These are phyloP conservation scores for Semicossyphus pulcher DNA, from an alignment of 2,113 vertebrate species.

Conservation along the genomic window DNA sequence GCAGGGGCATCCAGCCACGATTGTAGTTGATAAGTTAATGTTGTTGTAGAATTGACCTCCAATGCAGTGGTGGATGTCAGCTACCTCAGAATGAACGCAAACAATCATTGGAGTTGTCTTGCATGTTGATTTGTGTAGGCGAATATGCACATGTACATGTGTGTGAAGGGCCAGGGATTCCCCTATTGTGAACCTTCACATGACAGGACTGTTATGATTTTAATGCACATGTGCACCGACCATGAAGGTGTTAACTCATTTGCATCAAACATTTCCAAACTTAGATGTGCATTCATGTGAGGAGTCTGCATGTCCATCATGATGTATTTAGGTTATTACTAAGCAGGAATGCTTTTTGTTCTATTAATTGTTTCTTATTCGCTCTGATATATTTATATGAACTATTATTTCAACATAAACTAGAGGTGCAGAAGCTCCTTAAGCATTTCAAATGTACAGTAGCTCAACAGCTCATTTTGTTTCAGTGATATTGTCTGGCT, in stretches of 20 bases:
- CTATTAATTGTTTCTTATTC: background rate
- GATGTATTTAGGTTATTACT: background rate
- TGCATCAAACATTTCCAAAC: conserved; percentile 39
- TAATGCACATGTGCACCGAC: conserved; percentile 31
- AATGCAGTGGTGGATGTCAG: background rate
- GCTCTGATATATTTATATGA: background rate
- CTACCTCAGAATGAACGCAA: background rate
- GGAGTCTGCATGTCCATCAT: background rate
- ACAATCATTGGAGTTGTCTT: background rate
- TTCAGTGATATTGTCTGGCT: conserved; percentile 27
- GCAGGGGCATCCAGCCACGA: background rate
- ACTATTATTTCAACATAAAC: too few species aligned
- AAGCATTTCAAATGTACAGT: too few species aligned
- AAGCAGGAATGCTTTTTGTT: background rate
- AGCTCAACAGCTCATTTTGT: conserved; percentile 1
- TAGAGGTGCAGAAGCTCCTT: too few species aligned
- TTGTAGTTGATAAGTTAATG: background rate
- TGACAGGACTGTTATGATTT: conserved; percentile 9
- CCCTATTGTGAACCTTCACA: background rate
- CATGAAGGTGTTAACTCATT: conserved; percentile 56
- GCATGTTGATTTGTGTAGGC: conserved; percentile 6
- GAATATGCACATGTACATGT: background rate
- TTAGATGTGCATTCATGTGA: conserved; percentile 10
- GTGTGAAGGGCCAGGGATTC: background rate
- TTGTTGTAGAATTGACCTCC: background rate